Percentiles rank a stretch among this genome's conserved stretches.
These are phyloP conservation scores for Paraplagusia blochii DNA, from an alignment of 2,113 vertebrate genomes.

Conservation along the genomic window DNA sequence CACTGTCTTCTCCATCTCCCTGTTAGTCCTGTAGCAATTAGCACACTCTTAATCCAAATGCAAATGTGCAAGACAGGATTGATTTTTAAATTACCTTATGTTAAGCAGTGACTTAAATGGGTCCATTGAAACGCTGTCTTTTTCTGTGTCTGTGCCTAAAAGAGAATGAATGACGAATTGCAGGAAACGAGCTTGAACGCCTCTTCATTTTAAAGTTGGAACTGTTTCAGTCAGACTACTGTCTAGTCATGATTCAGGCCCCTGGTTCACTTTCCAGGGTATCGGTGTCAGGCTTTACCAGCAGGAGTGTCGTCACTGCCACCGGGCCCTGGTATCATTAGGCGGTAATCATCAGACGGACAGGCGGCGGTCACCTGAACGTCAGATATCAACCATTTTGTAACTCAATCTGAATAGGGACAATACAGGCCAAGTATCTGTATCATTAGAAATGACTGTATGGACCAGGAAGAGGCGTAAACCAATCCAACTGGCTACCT, in stretches of 20 bases:
- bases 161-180: no score
- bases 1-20: no score
- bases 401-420: slow-evolving; percentile 64
- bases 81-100: no score
- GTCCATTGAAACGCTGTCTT: no score
- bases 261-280: slow-evolving; percentile 62
- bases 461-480: slow-evolving; percentile 29
- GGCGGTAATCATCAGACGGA: slow-evolving; percentile 51
- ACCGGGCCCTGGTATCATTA: slow-evolving; percentile 11
- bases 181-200: no score
- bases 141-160: no score
- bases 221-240: background rate
- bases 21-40: no score
- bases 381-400: slow-evolving; percentile 67
- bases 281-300: slow-evolving; percentile 60
- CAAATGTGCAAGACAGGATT: no score
- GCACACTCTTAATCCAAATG: no score
- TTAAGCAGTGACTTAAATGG: no score
- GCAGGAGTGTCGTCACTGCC: slow-evolving; percentile 42
- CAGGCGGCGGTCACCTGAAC: slow-evolving; percentile 57
- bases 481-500: slow-evolving; percentile 12
- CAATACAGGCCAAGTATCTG: slow-evolving; percentile 48
- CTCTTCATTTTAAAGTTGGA: no score
- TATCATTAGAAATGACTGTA: slow-evolving; percentile 44
- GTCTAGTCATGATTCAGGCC: slow-evolving; percentile 26